Evolutionary conservation across 2,113 vertebrate genomes (phyloP).

Genomic region (Phalacrocorax pelagicus): DNA sequence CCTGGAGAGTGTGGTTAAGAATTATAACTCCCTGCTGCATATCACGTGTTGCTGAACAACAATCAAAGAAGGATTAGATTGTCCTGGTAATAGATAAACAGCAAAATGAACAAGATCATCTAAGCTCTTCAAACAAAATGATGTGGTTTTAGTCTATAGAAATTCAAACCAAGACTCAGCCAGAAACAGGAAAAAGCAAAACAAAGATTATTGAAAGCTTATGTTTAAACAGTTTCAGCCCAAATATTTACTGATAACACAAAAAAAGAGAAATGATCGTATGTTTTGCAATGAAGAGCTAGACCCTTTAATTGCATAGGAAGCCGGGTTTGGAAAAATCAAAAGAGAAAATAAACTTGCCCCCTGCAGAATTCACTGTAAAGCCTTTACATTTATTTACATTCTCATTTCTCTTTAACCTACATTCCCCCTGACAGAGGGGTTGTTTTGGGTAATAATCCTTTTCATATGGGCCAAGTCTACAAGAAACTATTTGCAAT

Average conservation of each 20-base stretch:
- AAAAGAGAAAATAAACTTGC: conserved; percentile 20
- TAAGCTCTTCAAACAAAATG: conserved; percentile 16
- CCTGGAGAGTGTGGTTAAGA: neutral
- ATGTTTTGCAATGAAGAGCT: conserved; percentile 9
- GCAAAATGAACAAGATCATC: neutral
- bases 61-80: neutral
- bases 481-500: conserved; percentile 57
- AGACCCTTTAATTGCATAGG: conserved; percentile 13
- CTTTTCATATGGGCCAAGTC: conserved; percentile 40
- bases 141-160: neutral
- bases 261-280: neutral
- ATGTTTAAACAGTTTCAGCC: conserved; percentile 44
- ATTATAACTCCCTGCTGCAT: neutral
- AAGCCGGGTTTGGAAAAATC: neutral
- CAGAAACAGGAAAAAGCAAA: neutral
- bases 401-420: conserved; percentile 51
- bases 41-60: neutral
- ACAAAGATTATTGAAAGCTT: conserved; percentile 50
- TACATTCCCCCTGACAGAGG: conserved; percentile 44
- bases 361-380: conserved; percentile 17
- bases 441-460: conserved; percentile 52
- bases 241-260: conserved; percentile 58
- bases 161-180: neutral
- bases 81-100: neutral
- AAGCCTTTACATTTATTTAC: conserved; percentile 45